phyloP scores from a whole-genome alignment of 2,797 vertebrate species.

The Dicrostonyx torquatus region DNA sequence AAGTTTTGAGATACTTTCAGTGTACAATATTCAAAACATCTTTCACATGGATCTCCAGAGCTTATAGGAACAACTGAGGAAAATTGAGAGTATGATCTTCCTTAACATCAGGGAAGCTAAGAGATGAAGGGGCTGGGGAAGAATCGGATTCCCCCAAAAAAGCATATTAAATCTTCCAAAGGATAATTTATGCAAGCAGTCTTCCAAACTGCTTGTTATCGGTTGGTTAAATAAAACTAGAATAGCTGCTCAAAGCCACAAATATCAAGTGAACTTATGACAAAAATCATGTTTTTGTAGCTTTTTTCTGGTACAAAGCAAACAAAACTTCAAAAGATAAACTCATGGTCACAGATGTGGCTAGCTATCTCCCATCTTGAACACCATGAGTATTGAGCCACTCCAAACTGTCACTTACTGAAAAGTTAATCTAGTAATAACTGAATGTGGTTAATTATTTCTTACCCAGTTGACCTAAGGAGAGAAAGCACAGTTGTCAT shows the following conservation, averaged over 20 bases:
- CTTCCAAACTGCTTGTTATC: neutral
- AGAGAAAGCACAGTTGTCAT: neutral
- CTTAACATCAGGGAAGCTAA: neutral
- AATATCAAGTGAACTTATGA: neutral
- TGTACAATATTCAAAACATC: neutral
- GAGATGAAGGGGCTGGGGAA: fast-evolving
- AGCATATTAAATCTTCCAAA: neutral
- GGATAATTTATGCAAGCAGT: neutral
- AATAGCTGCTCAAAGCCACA: neutral
- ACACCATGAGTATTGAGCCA: neutral
- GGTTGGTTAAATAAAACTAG: neutral
- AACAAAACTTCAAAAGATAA: neutral
- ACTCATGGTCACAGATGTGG: neutral
- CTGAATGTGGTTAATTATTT: neutral
- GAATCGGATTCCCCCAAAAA: too few relatives aligned
- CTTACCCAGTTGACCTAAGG: neutral
- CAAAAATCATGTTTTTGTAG: neutral
- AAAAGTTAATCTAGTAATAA: neutral
- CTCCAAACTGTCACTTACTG: neutral
- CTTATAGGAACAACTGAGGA: neutral
- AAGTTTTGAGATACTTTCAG: neutral
- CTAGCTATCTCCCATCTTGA: neutral
- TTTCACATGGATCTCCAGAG: neutral
- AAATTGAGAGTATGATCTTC: neutral
- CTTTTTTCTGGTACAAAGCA: neutral